phyloP scores from a whole-genome alignment of 2,113 vertebrate genomes.

The Recurvirostra avosetta region DNA sequence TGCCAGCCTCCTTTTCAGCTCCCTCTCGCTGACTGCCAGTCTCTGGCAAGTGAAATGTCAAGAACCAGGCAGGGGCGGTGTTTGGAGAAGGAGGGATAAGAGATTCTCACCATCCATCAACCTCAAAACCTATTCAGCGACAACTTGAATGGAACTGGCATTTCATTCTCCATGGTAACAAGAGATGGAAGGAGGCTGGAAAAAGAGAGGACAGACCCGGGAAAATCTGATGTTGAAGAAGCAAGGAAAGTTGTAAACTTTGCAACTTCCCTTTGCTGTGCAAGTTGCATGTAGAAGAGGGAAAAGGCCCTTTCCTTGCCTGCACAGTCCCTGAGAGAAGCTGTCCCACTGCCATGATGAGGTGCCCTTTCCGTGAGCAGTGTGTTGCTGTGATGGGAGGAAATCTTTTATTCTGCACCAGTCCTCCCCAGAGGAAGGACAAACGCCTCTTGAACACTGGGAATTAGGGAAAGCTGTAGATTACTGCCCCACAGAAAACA shows the following conservation, averaged over 20 bases:
- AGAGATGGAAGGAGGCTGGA: slow-evolving; percentile 48
- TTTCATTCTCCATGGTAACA: slow-evolving; percentile 74
- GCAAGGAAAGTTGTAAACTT: slow-evolving; percentile 20
- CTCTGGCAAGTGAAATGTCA: slow-evolving; percentile 70
- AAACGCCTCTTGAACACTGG: neutral
- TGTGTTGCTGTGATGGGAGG: neutral
- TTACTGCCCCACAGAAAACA: neutral
- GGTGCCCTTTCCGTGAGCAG: neutral
- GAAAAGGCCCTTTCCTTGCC: neutral
- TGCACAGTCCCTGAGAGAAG: neutral
- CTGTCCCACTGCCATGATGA: neutral
- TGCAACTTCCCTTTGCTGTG: neutral
- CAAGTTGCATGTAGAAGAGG: neutral
- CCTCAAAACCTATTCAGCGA: slow-evolving; percentile 72
- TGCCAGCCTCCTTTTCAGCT: slow-evolving; percentile 68
- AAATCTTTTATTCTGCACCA: neutral
- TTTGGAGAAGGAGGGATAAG: slow-evolving; percentile 68
- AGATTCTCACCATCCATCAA: slow-evolving; percentile 77
- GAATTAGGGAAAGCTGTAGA: neutral
- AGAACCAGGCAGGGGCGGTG: slow-evolving; percentile 64
- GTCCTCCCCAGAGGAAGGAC: neutral
- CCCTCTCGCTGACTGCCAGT: slow-evolving; percentile 48
- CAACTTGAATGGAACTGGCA: slow-evolving; percentile 65
- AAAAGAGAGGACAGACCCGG: neutral
- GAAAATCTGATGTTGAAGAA: slow-evolving; percentile 27